Evolutionary conservation across 2,888 invertebrate species (phyloP).

Genomic region (Nudaria mundana): DNA sequence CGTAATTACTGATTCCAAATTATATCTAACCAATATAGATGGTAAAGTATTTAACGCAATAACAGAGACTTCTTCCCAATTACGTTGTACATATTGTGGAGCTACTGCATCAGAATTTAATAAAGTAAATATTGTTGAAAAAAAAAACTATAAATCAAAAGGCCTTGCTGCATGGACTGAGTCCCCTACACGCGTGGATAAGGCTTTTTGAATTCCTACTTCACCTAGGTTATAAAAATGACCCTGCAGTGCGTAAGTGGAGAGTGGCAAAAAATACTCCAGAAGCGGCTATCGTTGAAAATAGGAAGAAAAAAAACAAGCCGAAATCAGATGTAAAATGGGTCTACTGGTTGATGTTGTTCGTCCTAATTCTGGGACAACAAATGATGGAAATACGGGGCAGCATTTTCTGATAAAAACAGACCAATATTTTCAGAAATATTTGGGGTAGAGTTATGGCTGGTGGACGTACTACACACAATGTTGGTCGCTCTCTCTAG

Average conservation of each 20-base stretch:
- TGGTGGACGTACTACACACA: neutral
- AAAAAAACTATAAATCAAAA: neutral
- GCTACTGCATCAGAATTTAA: neutral
- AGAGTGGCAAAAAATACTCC: neutral
- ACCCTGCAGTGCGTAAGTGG: slow-evolving; percentile 1
- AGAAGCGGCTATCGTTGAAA: neutral
- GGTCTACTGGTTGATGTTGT: slow-evolving; percentile 2
- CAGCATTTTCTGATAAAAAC: slow-evolving; percentile 1
- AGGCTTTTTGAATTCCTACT: slow-evolving; percentile 1
- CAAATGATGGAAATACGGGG: slow-evolving; percentile 4
- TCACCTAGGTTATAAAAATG: slow-evolving; percentile 3
- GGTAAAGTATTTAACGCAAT: too few species aligned
- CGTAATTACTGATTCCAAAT: too few species aligned
- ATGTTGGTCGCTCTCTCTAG: neutral
- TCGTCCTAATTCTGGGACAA: slow-evolving; percentile 1
- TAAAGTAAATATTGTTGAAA: neutral
- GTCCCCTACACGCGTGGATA: neutral
- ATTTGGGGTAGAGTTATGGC: neutral
- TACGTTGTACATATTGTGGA: neutral
- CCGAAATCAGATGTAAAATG: neutral
- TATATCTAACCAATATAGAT: too few species aligned
- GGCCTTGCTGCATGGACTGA: neutral
- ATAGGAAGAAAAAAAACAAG: neutral
- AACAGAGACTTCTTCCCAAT: too few species aligned
- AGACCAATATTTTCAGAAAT: neutral